phyloP scores from a whole-genome alignment of 2,797 vertebrate species.

The Phrynocephalus forsythii region DNA sequence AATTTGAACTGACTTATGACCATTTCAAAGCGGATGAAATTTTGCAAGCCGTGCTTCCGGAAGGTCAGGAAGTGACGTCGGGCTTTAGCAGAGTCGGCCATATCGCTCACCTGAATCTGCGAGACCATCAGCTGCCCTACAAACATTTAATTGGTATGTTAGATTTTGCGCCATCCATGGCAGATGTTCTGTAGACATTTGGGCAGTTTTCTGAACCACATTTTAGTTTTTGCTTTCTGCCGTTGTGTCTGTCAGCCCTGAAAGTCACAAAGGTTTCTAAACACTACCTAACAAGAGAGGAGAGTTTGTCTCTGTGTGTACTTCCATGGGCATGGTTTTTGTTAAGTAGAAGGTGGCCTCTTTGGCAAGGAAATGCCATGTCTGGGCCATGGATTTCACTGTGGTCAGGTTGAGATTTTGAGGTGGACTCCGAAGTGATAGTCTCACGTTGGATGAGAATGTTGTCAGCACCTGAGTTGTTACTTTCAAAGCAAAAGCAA shows the following conservation, averaged over 20 bases:
- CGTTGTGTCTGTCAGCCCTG: neutral
- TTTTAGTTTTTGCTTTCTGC: neutral
- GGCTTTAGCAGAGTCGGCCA: slow-evolving; percentile 95
- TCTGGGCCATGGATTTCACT: no score
- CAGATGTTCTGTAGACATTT: slow-evolving; percentile 1
- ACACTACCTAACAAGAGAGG: neutral
- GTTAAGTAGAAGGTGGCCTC: neutral
- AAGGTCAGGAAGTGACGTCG: slow-evolving; percentile 91
- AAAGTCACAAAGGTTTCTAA: neutral
- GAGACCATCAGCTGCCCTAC: slow-evolving; percentile 94
- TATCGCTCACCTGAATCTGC: slow-evolving; percentile 94
- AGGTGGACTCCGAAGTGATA: neutral
- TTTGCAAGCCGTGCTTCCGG: slow-evolving; percentile 91
- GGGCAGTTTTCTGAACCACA: neutral
- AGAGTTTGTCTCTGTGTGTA: neutral
- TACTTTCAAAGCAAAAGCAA: no score
- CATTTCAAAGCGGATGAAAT: slow-evolving; percentile 94
- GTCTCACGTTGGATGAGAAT: neutral
- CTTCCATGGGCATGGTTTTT: neutral
- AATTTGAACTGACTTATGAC: slow-evolving; percentile 88
- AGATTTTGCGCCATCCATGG: neutral
- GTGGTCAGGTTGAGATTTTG: no score
- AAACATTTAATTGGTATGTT: slow-evolving; percentile 92
- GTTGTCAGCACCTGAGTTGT: neutral
- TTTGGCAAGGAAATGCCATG: neutral